phyloP scores from a whole-genome alignment of 2,113 vertebrate species.

The Herpailurus yagouaroundi region DNA sequence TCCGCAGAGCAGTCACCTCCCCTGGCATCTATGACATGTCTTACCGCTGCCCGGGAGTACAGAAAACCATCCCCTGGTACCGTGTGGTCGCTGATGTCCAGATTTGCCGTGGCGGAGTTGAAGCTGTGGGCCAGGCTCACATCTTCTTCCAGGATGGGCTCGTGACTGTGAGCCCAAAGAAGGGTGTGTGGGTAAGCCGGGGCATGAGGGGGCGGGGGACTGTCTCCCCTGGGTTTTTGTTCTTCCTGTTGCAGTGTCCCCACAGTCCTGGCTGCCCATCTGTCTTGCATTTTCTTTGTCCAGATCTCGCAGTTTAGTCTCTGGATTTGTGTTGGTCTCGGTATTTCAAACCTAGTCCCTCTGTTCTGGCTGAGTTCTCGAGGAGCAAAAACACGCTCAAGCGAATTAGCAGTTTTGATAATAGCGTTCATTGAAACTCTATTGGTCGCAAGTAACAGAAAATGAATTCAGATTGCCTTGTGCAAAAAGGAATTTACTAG shows the following conservation, averaged over 20 bases:
- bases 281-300: neutral
- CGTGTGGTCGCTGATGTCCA: slow-evolving; percentile 75
- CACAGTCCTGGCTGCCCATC: neutral
- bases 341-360: neutral
- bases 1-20: neutral
- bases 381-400: neutral
- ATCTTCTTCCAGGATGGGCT: slow-evolving; percentile 70
- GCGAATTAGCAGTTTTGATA: neutral
- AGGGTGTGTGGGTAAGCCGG: slow-evolving; percentile 77
- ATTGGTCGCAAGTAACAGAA: neutral
- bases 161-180: slow-evolving; percentile 61
- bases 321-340: neutral
- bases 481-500: neutral
- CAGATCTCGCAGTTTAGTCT: neutral
- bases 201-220: neutral
- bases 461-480: neutral
- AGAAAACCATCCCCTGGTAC: slow-evolving; percentile 65
- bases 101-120: neutral
- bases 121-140: neutral
- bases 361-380: neutral
- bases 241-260: neutral
- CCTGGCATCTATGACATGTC: slow-evolving; percentile 74
- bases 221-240: neutral
- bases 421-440: neutral
- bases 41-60: slow-evolving; percentile 52